phyloP scores from a whole-genome alignment of 92 coral and sea anemone species.

The Epizoanthus rinbou region DNA sequence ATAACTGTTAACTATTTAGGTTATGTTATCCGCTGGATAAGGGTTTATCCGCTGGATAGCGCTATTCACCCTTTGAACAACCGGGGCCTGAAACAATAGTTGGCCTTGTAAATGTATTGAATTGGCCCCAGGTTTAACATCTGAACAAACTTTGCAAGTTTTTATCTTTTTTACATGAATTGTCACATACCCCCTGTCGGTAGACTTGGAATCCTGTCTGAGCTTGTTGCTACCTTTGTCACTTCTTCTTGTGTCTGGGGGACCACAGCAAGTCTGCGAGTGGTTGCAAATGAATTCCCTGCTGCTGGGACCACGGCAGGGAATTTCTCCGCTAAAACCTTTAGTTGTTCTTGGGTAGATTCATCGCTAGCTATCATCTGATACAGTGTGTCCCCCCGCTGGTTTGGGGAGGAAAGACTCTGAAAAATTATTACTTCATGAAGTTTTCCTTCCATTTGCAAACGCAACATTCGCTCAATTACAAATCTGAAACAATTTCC shows the following conservation, averaged over 20 bases:
- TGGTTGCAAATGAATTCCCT: not conserved
- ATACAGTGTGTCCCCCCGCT: constrained; percentile 10
- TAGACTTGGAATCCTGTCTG: constrained; percentile 1
- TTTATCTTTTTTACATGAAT: no score
- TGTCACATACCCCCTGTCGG: not conserved
- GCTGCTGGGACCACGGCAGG: not conserved
- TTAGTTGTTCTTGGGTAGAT: not conserved
- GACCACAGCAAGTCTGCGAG: not conserved
- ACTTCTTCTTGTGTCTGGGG: not conserved
- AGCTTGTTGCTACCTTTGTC: not conserved
- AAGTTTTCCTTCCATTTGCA: not conserved
- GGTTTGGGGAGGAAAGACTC: constrained; percentile 8
- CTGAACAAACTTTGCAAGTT: no score
- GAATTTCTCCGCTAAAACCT: not conserved
- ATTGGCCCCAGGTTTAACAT: no score
- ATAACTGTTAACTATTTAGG: no score
- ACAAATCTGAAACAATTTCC: constrained; percentile 16
- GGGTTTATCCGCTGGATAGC: no score
- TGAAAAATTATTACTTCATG: not conserved
- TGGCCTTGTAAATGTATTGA: no score
- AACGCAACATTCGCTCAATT: not conserved
- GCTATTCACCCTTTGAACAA: no score
- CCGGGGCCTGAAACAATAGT: no score
- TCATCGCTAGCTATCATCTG: not conserved
- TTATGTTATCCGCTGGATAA: no score